These are phyloP conservation scores for Rhopalosiphum maidis DNA, from an alignment of 1,140 invertebrate species.

Conservation along the genomic window DNA sequence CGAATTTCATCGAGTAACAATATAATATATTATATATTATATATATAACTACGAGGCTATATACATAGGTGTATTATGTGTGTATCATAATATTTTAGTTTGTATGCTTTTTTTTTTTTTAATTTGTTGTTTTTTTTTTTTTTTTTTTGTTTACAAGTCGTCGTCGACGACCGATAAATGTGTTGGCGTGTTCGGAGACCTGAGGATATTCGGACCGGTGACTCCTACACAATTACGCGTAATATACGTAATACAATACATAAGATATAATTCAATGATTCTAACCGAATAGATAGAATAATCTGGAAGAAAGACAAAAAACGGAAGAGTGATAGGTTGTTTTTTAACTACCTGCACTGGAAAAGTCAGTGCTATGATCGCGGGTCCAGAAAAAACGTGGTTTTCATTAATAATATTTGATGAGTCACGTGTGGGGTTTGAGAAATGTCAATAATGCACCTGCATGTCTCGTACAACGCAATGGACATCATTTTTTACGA, in stretches of 20 bases:
- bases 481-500: not conserved
- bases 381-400: not conserved
- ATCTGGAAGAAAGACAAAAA: no score
- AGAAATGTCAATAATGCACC: not conserved
- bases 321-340: no score
- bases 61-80: not conserved
- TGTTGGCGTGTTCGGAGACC: not conserved
- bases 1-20: not conserved
- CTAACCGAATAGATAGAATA: no score
- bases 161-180: not conserved
- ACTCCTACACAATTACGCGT: not conserved
- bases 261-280: not conserved
- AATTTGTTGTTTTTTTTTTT: not conserved
- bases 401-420: not conserved
- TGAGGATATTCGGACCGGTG: not conserved
- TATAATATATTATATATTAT: not conserved
- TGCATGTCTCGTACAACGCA: not conserved
- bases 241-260: not conserved
- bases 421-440: not conserved
- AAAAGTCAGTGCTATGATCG: no score
- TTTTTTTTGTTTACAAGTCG: not conserved
- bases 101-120: not conserved
- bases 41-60: not conserved
- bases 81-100: not conserved
- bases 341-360: no score